Conservation (phyloP, 2,797 vertebrate species). For the Pangasius krempfi region DNA sequence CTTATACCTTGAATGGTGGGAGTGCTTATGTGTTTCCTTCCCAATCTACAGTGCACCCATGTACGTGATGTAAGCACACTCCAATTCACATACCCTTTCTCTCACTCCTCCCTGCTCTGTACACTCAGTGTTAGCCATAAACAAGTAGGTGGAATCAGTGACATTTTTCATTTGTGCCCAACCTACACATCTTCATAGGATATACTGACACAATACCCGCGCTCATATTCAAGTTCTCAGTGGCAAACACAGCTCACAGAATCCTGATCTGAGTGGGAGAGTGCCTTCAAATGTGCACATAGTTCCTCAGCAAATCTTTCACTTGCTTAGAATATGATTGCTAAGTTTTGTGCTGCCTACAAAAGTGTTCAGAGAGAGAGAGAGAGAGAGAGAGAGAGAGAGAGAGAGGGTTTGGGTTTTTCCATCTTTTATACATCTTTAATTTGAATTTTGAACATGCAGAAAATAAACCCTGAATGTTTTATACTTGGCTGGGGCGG, state of each 20-base stretch:
- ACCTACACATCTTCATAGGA: constrained; percentile 62
- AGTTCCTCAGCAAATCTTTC: constrained; percentile 46
- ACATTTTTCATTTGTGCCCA: constrained; percentile 67
- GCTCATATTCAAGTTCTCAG: constrained; percentile 35
- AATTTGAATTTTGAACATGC: neutral
- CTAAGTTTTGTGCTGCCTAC: neutral
- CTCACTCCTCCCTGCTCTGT: constrained; percentile 40
- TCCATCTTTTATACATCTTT: no score
- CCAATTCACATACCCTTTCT: neutral
- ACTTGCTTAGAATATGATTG: neutral
- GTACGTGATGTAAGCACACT: constrained; percentile 13
- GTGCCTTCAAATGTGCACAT: constrained; percentile 60
- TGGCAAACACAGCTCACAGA: constrained; percentile 45
- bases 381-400: neutral
- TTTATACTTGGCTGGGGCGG: neutral
- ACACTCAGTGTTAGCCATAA: constrained; percentile 69
- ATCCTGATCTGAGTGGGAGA: constrained; percentile 59
- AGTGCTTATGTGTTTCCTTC: constrained; percentile 18
- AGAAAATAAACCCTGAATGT: neutral
- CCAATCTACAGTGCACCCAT: constrained; percentile 1
- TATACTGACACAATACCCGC: constrained; percentile 35
- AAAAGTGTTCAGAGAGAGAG: neutral
- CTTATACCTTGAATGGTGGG: constrained; percentile 2
- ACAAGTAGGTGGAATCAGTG: constrained; percentile 73
- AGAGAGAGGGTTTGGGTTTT: neutral